Conservation (phyloP, 2,113 vertebrate genomes). For the Tautogolabrus adspersus region DNA sequence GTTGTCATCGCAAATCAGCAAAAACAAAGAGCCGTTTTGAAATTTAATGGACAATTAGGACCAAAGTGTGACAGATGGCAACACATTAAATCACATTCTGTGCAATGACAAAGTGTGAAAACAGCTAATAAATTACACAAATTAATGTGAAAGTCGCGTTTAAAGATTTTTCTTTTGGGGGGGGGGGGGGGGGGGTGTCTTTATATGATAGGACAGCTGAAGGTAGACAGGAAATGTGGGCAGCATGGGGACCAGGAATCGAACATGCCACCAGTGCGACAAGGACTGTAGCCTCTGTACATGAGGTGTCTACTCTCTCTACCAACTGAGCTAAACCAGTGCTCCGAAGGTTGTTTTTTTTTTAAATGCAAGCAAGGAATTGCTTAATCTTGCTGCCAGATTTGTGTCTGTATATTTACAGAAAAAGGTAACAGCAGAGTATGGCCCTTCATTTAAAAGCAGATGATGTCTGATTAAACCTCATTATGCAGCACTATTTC, state of each 20-base stretch:
- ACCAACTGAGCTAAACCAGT: too few species aligned
- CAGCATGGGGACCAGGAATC: too few species aligned
- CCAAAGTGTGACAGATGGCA: background rate
- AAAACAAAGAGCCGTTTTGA: background rate
- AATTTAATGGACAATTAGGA: background rate
- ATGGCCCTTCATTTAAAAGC: background rate
- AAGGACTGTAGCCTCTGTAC: too few species aligned
- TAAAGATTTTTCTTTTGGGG: too few species aligned
- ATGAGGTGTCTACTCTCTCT: too few species aligned
- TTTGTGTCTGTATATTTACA: background rate
- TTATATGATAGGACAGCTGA: too few species aligned
- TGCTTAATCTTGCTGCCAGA: background rate
- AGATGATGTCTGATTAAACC: background rate
- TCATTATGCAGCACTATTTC: constrained; percentile 28
- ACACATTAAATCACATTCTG: background rate
- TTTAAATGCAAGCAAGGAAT: background rate
- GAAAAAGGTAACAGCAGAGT: constrained; percentile 3
- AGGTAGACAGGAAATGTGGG: too few species aligned
- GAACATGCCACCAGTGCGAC: too few species aligned
- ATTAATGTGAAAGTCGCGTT: background rate
- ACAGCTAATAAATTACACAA: background rate
- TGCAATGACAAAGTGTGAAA: background rate
- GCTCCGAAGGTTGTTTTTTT: too few species aligned
- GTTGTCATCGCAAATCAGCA: background rate
- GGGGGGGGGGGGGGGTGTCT: too few species aligned